A percentile compares a stretch with the other conserved stretches of the same genome.
phyloP scores from a whole-genome alignment of 2,113 vertebrate genomes.

The Oncorhynchus masou region DNA sequence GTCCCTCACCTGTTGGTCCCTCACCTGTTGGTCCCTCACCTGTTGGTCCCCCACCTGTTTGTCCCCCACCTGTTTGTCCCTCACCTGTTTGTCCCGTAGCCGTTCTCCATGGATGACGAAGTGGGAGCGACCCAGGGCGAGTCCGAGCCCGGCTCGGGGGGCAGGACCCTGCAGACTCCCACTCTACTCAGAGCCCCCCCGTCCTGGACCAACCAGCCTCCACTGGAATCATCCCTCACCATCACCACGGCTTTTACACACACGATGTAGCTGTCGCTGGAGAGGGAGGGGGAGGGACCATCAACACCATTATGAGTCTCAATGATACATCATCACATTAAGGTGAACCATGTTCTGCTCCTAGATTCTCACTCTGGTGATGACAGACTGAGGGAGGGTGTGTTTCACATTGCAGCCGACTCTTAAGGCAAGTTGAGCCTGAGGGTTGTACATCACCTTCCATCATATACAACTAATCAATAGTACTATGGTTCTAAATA shows the following conservation, averaged over 20 bases:
- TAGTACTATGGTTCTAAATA: no score
- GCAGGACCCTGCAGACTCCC: constrained; percentile 94
- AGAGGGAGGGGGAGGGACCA: constrained; percentile 19
- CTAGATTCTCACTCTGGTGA: no score
- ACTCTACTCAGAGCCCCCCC: constrained; percentile 95
- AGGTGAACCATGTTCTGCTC: no score
- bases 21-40: constrained; percentile 64
- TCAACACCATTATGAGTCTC: no score
- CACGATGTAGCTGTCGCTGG: constrained; percentile 99
- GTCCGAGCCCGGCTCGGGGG: constrained; percentile 79
- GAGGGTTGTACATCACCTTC: no score
- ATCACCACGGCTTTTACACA: constrained; percentile 99
- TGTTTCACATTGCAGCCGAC: no score
- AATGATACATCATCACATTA: no score
- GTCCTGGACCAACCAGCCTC: constrained; percentile 98
- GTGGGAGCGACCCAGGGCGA: constrained; percentile 75
- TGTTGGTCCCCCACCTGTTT: constrained; percentile 88
- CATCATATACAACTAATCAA: no score
- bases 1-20: constrained; percentile 73
- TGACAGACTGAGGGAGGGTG: no score
- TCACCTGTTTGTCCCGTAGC: constrained; percentile 95
- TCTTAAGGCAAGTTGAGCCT: no score
- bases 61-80: no score
- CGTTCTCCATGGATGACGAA: constrained; percentile 98
- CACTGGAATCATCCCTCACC: constrained; percentile 99